Evolutionary conservation across 1,140 invertebrate species (phyloP), one percentile per base, ranked within the genome.

Genomic region (Halictus rubicundus): DNA sequence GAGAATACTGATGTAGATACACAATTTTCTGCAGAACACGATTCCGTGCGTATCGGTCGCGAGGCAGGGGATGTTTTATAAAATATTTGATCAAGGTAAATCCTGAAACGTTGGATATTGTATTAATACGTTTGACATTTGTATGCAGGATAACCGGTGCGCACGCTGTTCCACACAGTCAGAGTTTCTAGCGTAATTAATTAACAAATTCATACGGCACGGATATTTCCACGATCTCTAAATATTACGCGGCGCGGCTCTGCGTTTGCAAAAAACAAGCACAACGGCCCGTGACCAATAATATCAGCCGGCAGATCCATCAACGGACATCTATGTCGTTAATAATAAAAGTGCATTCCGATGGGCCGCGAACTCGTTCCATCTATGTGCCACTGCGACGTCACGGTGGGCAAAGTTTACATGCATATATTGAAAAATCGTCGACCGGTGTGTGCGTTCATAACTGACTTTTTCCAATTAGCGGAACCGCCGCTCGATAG

Each of bases 271-370:
- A 71, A 71, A 57, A 64, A 52, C 46, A 25, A 64, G 37, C 37
- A 37, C 23, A 42, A n/a, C 42, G 39, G 39, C 49, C 21, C 68
- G 68, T 69, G 49, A 37, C 46, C 68, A 78, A 78, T 78, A 70
- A 71, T 72, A 78, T 78, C 54, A 27, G 25, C 59, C 12, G 57
- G 14, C 54, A 10, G 39, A 78, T 78, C 68, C 75, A 71, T 78
- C 75, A 71, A 49, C 42, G 59, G 68, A 23, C 68, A 69, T 72
- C 76, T 78, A 63, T 78, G 71, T 78, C 76, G 76, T 78, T 78
- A 78, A 78, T 78, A 78, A 72, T 78, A 78, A 78, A 78, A 78
- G 68, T 78, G 76, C 76, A 72, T n/a, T 19, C 42, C 46, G 68
- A 52, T 70, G 57, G 57, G 6, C 14, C 21, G 42, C 21, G 54